A percentile compares a stretch with the other conserved stretches of the same genome.
These are phyloP conservation scores for Sebastiscus tertius DNA, from an alignment of 2,797 vertebrate genomes.

Conservation along the genomic window DNA sequence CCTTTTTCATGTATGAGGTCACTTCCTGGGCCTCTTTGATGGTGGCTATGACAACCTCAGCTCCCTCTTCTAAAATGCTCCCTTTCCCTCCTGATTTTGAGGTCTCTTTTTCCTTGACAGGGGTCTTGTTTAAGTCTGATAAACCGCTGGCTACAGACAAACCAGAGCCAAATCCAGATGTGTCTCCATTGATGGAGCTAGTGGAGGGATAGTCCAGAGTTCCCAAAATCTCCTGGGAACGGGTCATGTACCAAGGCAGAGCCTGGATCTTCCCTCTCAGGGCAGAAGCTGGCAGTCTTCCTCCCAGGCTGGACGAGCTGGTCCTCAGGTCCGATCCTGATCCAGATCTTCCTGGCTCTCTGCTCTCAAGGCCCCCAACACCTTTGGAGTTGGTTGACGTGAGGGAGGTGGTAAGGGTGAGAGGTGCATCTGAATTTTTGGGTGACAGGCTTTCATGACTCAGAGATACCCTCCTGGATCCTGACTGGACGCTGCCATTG, in stretches of 20 bases:
- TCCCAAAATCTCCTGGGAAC: constrained; percentile 85
- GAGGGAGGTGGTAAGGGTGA: constrained; percentile 76
- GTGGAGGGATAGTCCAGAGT: constrained; percentile 81
- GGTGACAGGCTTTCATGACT: constrained; percentile 86
- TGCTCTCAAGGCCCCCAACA: constrained; percentile 63
- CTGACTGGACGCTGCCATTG: constrained; percentile 78
- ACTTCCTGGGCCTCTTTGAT: constrained; percentile 83
- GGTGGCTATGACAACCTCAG: constrained; percentile 82
- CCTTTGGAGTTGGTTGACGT: constrained; percentile 70
- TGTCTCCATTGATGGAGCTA: constrained; percentile 79
- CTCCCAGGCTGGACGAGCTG: constrained; percentile 75
- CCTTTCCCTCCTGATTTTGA: constrained; percentile 64
- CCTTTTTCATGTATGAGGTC: constrained; percentile 71
- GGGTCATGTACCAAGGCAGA: constrained; percentile 88
- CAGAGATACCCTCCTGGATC: constrained; percentile 80
- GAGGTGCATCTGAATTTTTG: constrained; percentile 77
- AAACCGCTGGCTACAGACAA: constrained; percentile 80
- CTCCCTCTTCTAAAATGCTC: constrained; percentile 79
- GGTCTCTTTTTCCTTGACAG: constrained; percentile 74
- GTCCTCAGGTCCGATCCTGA: constrained; percentile 73
- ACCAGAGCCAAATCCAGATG: constrained; percentile 80
- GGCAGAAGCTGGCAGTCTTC: constrained; percentile 82
- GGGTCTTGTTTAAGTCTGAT: constrained; percentile 79
- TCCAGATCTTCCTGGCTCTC: constrained; percentile 75
- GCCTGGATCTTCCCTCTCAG: constrained; percentile 85